Base-by-base conservation (phyloP, 2,888 invertebrate species). In the Apamea epomidion region DNA sequence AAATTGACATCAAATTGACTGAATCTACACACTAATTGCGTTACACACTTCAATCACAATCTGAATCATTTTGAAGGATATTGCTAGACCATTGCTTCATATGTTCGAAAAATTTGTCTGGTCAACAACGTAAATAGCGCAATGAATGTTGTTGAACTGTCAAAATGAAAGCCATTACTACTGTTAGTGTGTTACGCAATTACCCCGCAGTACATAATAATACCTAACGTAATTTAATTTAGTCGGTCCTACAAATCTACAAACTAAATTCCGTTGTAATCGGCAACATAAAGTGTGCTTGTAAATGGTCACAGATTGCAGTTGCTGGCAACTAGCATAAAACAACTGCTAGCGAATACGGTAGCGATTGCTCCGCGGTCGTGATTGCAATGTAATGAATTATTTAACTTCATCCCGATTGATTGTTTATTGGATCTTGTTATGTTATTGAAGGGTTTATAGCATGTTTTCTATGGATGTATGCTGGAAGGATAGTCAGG, bases 291-390 rank as follows among this genome's bases (percentile, higher is more conserved):
- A 86, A 88, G 76, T 86, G n/a, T 62, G 37, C 42, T 79, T 74
- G 72, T 85, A 85, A 88, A 86, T 86, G 80, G 79, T 42, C 74
- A 42, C 21, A 82, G 88, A 86, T 88, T 88, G 76, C 88, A 65
- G 72, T 79, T 37, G 70, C 58, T 14, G 37, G 68, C 81, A 76
- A 79, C 85, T 54, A 74, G 48, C 84, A 72, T 86, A 80, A 84
- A 75, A 62, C 76, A 74, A 74, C 37, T 76, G 45, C 37, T 42
- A 60, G 29, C 5, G 70, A 42, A 12, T 37, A 48, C 69, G n/a
- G 76, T 71, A 85, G 85, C 70, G 88, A 79, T 76, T 76, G 80
- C 81, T 25, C 51, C 16, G 60, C 71, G 25, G 60, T 74, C 64
- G 77, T 60, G 83, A 84, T 85, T 81, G 71, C 65, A 45, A 54